phyloP scores from a whole-genome alignment of 2,113 vertebrate species.

The Nycticorax nycticorax region DNA sequence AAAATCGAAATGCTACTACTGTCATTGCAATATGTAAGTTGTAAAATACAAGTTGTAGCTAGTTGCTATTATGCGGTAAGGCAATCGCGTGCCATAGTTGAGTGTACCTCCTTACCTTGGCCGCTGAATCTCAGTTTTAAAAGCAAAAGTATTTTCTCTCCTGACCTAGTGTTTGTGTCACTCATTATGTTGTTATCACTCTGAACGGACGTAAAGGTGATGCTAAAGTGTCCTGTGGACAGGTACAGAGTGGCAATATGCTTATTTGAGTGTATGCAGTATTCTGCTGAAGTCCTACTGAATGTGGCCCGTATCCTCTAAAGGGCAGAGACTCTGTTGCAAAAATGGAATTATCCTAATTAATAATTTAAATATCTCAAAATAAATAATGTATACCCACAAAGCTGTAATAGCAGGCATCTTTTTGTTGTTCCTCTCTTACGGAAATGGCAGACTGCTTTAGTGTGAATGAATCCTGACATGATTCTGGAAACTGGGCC shows the following conservation, averaged over 20 bases:
- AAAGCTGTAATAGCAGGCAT: constrained; percentile 49
- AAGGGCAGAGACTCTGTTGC: not conserved
- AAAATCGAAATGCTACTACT: not conserved
- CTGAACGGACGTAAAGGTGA: not conserved
- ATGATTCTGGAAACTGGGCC: constrained; percentile 47
- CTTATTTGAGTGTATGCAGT: not conserved
- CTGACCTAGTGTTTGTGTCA: not conserved
- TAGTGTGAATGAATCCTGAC: constrained; percentile 57
- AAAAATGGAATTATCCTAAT: constrained; percentile 56
- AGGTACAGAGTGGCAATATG: not conserved
- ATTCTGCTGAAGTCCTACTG: not conserved
- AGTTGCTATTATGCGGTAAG: not conserved
- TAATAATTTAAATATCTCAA: constrained; percentile 67
- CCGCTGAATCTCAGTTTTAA: not conserved
- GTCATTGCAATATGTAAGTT: not conserved
- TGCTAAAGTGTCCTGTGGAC: not conserved
- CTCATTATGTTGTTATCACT: not conserved
- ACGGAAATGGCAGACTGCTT: constrained; percentile 36
- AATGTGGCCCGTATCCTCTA: not conserved
- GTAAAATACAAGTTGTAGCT: not conserved
- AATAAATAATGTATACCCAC: constrained; percentile 65
- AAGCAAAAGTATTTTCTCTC: not conserved
- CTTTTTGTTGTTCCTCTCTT: constrained; percentile 43
- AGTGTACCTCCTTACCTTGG: not conserved
- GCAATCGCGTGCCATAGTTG: rapidly evolving